Evolutionary conservation across 2,888 invertebrate genomes (phyloP).

Genomic region (Pristionchus entomophagus): DNA sequence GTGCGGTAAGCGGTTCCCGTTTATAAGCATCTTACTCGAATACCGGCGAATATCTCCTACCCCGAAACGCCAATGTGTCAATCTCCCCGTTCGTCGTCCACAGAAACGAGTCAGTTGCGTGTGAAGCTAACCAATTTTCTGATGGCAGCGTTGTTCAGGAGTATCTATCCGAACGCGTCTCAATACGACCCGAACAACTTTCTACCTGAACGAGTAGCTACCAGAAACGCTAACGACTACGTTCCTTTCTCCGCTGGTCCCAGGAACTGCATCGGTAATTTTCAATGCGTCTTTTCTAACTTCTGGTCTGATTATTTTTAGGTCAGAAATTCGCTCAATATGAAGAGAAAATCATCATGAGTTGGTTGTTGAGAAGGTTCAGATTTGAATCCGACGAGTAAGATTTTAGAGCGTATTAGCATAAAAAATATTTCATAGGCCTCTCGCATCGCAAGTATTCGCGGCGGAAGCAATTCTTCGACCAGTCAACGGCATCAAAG

Average conservation of each 20-base stretch:
- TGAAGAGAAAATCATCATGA: slow-evolving; percentile 32
- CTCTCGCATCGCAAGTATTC: background rate
- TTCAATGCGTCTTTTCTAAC: background rate
- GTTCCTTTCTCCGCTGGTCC: background rate
- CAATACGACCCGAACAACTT: background rate
- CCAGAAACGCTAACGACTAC: background rate
- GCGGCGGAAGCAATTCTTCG: background rate
- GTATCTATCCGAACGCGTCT: background rate
- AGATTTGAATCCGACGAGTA: background rate
- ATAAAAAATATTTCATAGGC: background rate
- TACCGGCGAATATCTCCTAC: background rate
- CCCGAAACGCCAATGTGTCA: background rate
- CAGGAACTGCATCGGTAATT: background rate
- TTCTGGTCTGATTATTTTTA: background rate
- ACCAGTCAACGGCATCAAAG: slow-evolving; percentile 6
- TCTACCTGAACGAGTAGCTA: background rate
- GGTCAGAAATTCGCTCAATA: slow-evolving; percentile 29
- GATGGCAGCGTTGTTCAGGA: background rate
- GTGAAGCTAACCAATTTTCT: background rate
- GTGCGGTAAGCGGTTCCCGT: background rate
- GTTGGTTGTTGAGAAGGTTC: slow-evolving; percentile 10
- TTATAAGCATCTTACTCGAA: background rate
- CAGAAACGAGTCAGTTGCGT: background rate
- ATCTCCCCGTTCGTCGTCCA: background rate
- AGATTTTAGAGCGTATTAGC: background rate